Evolutionary conservation across 2,888 invertebrate genomes (phyloP).

Genomic region (Machimus atricapillus): DNA sequence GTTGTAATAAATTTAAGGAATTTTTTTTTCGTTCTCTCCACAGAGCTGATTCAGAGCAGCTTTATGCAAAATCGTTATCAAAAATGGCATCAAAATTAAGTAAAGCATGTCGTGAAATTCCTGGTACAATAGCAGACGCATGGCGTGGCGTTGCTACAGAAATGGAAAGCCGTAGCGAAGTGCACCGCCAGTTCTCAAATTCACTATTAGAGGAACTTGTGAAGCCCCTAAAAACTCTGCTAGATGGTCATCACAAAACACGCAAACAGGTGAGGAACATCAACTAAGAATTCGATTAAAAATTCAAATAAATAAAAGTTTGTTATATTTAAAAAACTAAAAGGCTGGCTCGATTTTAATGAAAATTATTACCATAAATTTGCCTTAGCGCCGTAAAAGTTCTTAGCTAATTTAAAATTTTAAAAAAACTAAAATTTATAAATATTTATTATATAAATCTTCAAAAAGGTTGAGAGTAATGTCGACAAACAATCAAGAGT

Average conservation of each 20-base stretch:
- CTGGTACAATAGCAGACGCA: slow-evolving; percentile 83
- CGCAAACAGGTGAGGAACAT: slow-evolving; percentile 69
- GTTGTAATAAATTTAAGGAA: no score
- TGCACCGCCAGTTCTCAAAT: slow-evolving; percentile 82
- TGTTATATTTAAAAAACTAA: neutral
- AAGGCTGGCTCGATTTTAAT: neutral
- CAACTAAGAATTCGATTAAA: neutral
- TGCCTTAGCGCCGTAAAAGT: no score
- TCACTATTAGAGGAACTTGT: slow-evolving; percentile 87
- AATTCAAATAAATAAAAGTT: neutral
- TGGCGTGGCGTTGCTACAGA: slow-evolving; percentile 92
- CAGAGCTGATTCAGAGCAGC: slow-evolving; percentile 89
- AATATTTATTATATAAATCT: neutral
- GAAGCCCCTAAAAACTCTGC: slow-evolving; percentile 80
- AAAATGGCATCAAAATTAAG: slow-evolving; percentile 86
- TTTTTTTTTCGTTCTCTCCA: neutral
- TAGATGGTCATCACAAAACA: slow-evolving; percentile 75
- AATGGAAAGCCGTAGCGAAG: slow-evolving; percentile 90
- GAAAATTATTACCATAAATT: no score
- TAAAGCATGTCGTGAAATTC: slow-evolving; percentile 80
- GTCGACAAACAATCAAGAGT: slow-evolving; percentile 87
- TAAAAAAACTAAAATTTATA: no score
- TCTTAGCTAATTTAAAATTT: no score
- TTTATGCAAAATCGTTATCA: slow-evolving; percentile 88
- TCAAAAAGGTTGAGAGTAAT: slow-evolving; percentile 70